A percentile compares a stretch with the other conserved stretches of the same genome.
Conservation (phyloP, 2,113 vertebrate genomes). For the Silurus asotus region DNA sequence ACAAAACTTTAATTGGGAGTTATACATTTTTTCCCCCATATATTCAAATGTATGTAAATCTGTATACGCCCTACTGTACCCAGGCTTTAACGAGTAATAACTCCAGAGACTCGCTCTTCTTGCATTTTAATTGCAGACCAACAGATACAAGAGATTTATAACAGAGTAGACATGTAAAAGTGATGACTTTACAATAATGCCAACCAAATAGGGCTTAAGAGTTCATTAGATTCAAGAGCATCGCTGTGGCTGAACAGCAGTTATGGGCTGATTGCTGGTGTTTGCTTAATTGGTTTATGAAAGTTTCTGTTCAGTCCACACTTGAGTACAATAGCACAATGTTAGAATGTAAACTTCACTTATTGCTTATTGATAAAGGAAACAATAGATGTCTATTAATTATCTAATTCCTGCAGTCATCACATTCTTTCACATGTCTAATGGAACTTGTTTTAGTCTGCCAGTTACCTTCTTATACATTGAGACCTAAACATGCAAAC, state of each 20-base stretch:
- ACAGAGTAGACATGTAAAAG: not conserved
- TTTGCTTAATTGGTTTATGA: constrained; percentile 36
- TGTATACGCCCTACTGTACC: not conserved
- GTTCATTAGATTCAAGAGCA: constrained; percentile 2
- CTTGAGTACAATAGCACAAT: not conserved
- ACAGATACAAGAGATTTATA: not conserved
- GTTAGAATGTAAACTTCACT: constrained; percentile 34
- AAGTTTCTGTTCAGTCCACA: not conserved
- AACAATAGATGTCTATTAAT: not conserved
- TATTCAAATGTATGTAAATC: not conserved
- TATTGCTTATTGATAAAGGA: not conserved
- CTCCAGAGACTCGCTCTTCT: not conserved
- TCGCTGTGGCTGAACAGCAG: not conserved
- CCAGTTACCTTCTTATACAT: constrained; percentile 48
- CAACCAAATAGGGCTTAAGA: not conserved
- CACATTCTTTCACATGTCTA: constrained; percentile 11
- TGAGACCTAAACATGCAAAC: constrained; percentile 53
- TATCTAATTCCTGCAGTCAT: not conserved
- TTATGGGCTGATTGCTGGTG: not conserved
- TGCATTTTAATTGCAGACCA: not conserved
- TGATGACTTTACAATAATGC: not conserved
- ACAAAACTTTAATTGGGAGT: not conserved
- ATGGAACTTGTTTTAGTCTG: not conserved
- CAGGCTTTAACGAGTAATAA: not conserved
- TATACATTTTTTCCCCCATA: not conserved